Percentiles rank a stretch among this genome's conserved stretches.
Evolutionary conservation across 2,888 invertebrate species (phyloP).

Genomic region (Rhingia campestris): DNA sequence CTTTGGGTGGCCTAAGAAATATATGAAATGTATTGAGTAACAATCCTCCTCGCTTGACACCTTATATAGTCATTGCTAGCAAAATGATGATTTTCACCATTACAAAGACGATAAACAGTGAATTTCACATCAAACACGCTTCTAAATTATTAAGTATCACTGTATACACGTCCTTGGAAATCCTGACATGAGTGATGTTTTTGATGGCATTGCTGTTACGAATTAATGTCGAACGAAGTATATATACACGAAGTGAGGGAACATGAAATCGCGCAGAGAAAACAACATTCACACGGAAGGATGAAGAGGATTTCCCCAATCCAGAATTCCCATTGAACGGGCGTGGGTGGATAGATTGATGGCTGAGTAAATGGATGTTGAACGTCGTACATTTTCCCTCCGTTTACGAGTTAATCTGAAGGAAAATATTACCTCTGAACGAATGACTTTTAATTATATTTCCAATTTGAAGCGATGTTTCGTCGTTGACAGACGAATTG

Average conservation of each 20-base stretch:
- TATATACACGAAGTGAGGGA: constrained; percentile 8
- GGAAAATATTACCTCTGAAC: constrained; percentile 69
- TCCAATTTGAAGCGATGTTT: constrained; percentile 56
- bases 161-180: constrained; percentile 19
- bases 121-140: constrained; percentile 55
- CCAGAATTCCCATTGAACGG: neutral
- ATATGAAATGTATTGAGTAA: constrained; percentile 13
- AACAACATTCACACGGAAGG: constrained; percentile 23
- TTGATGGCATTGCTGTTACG: constrained; percentile 26
- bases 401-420: constrained; percentile 67
- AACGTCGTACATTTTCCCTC: constrained; percentile 52
- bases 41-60: constrained; percentile 29
- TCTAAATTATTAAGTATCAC: constrained; percentile 60
- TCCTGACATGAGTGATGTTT: constrained; percentile 10
- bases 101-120: constrained; percentile 17
- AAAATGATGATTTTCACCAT: constrained; percentile 33
- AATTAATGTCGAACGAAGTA: constrained; percentile 32
- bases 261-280: constrained; percentile 9
- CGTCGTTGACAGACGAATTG: constrained; percentile 13
- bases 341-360: constrained; percentile 36
- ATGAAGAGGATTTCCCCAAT: constrained; percentile 19
- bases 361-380: constrained; percentile 43
- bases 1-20: neutral
- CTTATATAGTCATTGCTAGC: neutral
- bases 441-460: constrained; percentile 74